Evolutionary conservation across 2,888 invertebrate species (phyloP), one percentile per base, ranked within the genome.

Genomic region (Entomobrya proxima): DNA sequence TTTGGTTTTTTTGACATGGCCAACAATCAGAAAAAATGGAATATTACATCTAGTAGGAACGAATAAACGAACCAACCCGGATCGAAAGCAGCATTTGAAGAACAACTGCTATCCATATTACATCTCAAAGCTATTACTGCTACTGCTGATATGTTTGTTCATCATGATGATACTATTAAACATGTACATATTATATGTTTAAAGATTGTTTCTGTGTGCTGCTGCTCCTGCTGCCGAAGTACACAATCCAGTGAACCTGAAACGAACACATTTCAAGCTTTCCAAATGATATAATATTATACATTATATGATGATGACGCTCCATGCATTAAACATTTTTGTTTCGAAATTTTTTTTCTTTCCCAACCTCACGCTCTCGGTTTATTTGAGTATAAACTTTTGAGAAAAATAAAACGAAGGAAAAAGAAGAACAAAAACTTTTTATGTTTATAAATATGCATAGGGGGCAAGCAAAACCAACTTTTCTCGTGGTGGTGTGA

Each of bases 1-100:
- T 74, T 75, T 75, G 47, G 74, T 74, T 82, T 75, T 75, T 75
- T n/a, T 72, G 75, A 47, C 75, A 50, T 75, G 82, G 64, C 75
- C 52, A 64, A 58, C 55, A 81, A 72, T 37, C 40, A 81, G 13
- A 27, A 72, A 44, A 72, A 80, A 40, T 40, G 50, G 69, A 52
- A 72, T 58, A 72, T 32, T 47, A 81, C 35, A 61, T 27, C 18
- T 13, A 52, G 67, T 13, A 52, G 67, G 35, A 35, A 35, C 61
- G 35, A 32, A 35, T 64, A 35, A 64, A 64, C 27, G 61, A 58
- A 58, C 27, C 55, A 76, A 74, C 30, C 40, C 4, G 35, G 27
- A 69, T 69, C 44, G 69, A 69, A 44, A 44, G 18, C 21, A 64
- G 7, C 15, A n/a, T 64, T 64, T 69, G 44, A 5, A 44, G 15